Conservation (phyloP, 2,888 invertebrate genomes). For the Oxytorus armatus region DNA sequence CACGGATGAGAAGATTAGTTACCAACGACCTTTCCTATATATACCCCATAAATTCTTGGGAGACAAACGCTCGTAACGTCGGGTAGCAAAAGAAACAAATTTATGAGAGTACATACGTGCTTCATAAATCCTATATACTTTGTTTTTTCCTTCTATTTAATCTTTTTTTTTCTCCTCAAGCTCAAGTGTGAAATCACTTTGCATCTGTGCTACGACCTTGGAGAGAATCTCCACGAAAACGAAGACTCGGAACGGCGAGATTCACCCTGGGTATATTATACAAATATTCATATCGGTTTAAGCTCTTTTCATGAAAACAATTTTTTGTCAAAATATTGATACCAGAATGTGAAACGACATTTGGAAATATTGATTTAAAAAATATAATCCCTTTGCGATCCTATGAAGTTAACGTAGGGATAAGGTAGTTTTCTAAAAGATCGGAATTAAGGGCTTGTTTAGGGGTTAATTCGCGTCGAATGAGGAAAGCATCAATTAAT, state of each 20-base stretch:
- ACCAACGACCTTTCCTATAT: constrained; percentile 48
- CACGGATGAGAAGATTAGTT: constrained; percentile 35
- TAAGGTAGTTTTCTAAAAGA: too few species aligned
- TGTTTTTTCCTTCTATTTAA: background rate
- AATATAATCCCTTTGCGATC: too few species aligned
- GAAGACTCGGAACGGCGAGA: background rate
- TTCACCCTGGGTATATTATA: too few species aligned
- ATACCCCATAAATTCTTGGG: constrained; percentile 51
- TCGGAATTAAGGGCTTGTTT: too few species aligned
- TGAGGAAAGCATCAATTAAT: too few species aligned
- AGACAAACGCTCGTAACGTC: constrained; percentile 25
- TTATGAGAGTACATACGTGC: constrained; percentile 26
- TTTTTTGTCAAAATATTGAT: too few species aligned
- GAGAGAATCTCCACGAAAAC: background rate
- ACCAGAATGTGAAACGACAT: too few species aligned
- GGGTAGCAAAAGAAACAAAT: constrained; percentile 33
- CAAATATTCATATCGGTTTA: background rate
- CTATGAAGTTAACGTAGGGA: too few species aligned
- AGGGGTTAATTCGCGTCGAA: too few species aligned
- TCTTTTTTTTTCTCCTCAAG: background rate
- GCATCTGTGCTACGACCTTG: constrained; percentile 22
- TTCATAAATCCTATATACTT: constrained; percentile 49
- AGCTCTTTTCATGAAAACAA: background rate
- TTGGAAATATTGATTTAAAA: too few species aligned
- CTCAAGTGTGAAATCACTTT: constrained; percentile 9